Conservation (phyloP, 2,888 invertebrate species). For the Stegophylla sp. region DNA sequence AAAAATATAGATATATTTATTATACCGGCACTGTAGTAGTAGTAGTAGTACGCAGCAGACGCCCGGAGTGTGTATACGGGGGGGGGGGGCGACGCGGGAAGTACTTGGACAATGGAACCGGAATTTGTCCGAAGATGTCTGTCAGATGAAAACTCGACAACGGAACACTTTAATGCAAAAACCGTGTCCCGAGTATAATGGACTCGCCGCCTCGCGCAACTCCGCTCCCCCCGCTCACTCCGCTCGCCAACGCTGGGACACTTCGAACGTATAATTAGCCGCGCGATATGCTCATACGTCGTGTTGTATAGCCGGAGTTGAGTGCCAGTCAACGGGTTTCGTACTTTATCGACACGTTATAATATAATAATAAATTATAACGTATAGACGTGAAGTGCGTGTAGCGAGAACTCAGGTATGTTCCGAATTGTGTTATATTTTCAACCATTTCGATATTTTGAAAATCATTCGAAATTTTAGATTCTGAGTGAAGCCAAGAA, state of each 20-base stretch:
- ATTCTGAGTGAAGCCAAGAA: no score
- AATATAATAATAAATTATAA: not conserved
- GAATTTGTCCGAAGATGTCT: constrained; percentile 25
- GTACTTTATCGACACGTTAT: not conserved
- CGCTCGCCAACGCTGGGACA: not conserved
- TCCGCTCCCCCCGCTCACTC: no score
- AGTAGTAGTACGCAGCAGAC: no score
- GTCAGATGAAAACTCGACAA: not conserved
- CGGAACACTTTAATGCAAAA: constrained; percentile 37
- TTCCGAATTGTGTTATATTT: no score
- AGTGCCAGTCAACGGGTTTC: no score
- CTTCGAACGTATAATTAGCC: constrained; percentile 6
- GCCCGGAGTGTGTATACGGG: not conserved
- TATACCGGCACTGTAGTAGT: no score
- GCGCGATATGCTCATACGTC: not conserved
- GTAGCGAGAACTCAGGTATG: no score
- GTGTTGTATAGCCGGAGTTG: no score
- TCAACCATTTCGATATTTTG: no score
- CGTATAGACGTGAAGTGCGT: not conserved
- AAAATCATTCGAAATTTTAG: no score
- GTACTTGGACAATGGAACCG: constrained; percentile 4
- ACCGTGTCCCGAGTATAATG: constrained; percentile 32
- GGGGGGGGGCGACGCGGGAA: not conserved
- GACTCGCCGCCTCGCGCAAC: not conserved
- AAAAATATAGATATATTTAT: no score